Conservation (phyloP, 2,797 vertebrate species). For the Cheirogaleus major region DNA sequence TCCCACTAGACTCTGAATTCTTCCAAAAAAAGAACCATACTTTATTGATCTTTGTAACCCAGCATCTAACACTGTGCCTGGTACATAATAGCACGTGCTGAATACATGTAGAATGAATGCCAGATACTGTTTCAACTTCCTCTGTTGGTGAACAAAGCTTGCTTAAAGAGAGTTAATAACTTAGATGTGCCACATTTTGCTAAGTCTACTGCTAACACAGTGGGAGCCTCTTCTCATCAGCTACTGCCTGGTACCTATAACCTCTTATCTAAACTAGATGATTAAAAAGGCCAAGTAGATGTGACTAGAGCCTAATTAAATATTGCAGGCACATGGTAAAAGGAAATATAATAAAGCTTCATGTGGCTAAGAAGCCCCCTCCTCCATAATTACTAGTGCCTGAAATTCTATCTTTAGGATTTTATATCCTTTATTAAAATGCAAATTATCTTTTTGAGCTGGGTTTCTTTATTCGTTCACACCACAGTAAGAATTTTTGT, state of each 20-base stretch:
- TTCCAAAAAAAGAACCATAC: slow-evolving; percentile 27
- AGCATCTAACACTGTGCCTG: slow-evolving; percentile 3
- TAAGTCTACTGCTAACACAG: slow-evolving; percentile 18
- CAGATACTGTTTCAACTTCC: slow-evolving; percentile 45
- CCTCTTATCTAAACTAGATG: slow-evolving; percentile 37
- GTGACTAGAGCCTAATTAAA: slow-evolving; percentile 52
- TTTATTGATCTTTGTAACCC: slow-evolving; percentile 8
- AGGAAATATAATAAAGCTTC: slow-evolving; percentile 59
- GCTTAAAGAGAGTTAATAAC: slow-evolving; percentile 37
- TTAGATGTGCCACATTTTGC: slow-evolving; percentile 39
- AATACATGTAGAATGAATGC: background rate
- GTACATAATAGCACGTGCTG: slow-evolving; percentile 6
- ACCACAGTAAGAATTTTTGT: slow-evolving; percentile 31
- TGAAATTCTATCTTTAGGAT: slow-evolving; percentile 62
- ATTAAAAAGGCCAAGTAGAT: slow-evolving; percentile 51
- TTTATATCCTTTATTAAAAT: slow-evolving; percentile 61
- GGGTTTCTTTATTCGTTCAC: slow-evolving; percentile 13
- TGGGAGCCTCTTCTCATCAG: slow-evolving; percentile 46
- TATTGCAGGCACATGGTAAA: background rate
- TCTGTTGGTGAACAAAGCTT: slow-evolving; percentile 31
- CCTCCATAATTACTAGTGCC: slow-evolving; percentile 48
- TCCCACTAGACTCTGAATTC: slow-evolving; percentile 22
- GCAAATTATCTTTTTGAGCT: slow-evolving; percentile 54
- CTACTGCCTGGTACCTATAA: slow-evolving; percentile 51
- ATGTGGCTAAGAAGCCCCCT: slow-evolving; percentile 52